Percentiles rank a stretch among this genome's conserved stretches.
Conservation (phyloP, 2,797 vertebrate species). For the Notolabrus celidotus region DNA sequence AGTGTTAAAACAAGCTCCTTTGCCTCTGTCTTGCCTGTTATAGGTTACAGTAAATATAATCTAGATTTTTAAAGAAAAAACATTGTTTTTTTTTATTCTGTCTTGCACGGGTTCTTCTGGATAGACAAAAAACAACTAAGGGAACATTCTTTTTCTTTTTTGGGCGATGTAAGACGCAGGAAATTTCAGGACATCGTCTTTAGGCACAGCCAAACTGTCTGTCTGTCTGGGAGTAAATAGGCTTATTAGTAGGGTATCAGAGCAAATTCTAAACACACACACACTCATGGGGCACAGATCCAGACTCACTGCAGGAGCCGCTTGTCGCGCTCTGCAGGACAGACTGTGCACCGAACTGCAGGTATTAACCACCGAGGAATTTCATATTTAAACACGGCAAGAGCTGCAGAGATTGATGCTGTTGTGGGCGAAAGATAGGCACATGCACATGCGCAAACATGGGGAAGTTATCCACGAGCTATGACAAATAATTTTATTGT, state of each 20-base stretch:
- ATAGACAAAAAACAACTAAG: too few species aligned
- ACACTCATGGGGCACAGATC: slow-evolving; percentile 1
- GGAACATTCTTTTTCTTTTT: too few species aligned
- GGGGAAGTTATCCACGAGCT: too few species aligned
- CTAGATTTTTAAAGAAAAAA: too few species aligned
- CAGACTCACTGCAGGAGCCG: slow-evolving; percentile 15
- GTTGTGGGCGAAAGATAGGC: not conserved
- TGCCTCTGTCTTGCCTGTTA: too few species aligned
- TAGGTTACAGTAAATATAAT: too few species aligned
- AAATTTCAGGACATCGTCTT: not conserved
- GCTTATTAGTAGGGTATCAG: slow-evolving; percentile 14
- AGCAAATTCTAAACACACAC: slow-evolving; percentile 24
- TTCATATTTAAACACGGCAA: slow-evolving; percentile 37
- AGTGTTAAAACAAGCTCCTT: too few species aligned
- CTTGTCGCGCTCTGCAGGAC: slow-evolving; percentile 26
- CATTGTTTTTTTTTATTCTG: too few species aligned
- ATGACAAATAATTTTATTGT: too few species aligned
- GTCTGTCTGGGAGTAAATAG: not conserved
- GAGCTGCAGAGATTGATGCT: not conserved
- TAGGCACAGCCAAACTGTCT: not conserved
- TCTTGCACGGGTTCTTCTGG: too few species aligned
- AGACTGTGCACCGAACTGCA: slow-evolving; percentile 24
- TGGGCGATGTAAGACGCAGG: not conserved
- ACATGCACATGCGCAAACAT: too few species aligned
- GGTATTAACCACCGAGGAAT: slow-evolving; percentile 9